These are phyloP conservation scores for Trichonephila clavipes DNA, from an alignment of 1,140 invertebrate genomes.

Conservation along the genomic window DNA sequence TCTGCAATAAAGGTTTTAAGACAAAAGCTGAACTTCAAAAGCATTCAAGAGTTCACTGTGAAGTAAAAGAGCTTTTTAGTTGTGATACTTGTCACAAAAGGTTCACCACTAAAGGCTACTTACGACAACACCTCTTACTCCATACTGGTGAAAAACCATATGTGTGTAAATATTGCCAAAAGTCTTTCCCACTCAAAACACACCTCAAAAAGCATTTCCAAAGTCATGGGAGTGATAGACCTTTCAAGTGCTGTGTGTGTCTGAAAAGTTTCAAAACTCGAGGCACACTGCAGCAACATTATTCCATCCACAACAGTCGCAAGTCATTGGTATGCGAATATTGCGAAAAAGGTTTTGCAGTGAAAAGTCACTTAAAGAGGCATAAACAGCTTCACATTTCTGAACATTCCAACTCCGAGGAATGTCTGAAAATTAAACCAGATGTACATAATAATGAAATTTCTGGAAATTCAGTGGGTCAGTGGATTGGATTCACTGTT, in stretches of 20 bases:
- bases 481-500: slow-evolving; percentile 68
- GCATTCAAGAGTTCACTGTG: slow-evolving; percentile 62
- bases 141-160: slow-evolving; percentile 64
- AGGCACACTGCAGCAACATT: slow-evolving; percentile 60
- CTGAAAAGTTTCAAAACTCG: slow-evolving; percentile 61
- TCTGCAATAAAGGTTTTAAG: slow-evolving; percentile 81
- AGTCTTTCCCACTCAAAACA: slow-evolving; percentile 50
- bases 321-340: slow-evolving; percentile 53
- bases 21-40: slow-evolving; percentile 41
- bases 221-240: slow-evolving; percentile 14
- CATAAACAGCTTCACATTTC: slow-evolving; percentile 5
- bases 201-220: slow-evolving; percentile 59
- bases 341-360: slow-evolving; percentile 41
- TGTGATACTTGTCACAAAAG: slow-evolving; percentile 56
- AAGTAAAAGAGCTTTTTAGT: slow-evolving; percentile 33
- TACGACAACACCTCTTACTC: slow-evolving; percentile 6
- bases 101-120: slow-evolving; percentile 40
- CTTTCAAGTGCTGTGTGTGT: slow-evolving; percentile 53
- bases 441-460: slow-evolving; percentile 37
- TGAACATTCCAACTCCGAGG: background rate
- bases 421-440: background rate
- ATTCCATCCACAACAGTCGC: slow-evolving; percentile 6
- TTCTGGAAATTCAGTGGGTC: slow-evolving; percentile 27
- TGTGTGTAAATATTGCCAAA: slow-evolving; percentile 54
- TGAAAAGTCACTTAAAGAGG: slow-evolving; percentile 52